These are phyloP conservation scores for Bostrychus sinensis DNA, from an alignment of 2,113 vertebrate species.

Conservation along the genomic window DNA sequence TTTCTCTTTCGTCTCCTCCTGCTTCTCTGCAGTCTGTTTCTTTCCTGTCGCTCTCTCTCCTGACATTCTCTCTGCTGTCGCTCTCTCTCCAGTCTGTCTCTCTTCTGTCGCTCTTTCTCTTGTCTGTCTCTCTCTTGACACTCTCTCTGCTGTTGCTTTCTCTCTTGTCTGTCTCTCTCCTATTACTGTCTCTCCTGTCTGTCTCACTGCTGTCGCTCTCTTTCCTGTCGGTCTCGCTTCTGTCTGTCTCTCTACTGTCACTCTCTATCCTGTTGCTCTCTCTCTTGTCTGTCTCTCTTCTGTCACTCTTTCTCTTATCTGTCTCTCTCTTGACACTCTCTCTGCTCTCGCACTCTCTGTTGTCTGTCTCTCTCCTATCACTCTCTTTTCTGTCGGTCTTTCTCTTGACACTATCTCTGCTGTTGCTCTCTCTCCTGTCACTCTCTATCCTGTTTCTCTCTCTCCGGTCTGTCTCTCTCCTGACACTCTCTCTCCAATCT, in stretches of 20 bases:
- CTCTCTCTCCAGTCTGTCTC: conserved; percentile 7
- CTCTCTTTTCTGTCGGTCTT: background rate
- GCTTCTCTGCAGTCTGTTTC: background rate
- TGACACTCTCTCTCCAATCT: background rate
- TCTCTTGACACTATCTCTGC: background rate
- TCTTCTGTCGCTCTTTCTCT: background rate
- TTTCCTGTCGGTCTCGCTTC: conserved; percentile 14
- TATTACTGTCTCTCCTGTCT: conserved; percentile 8
- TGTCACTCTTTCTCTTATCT: background rate
- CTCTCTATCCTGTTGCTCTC: conserved; percentile 31
- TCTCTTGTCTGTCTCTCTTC: background rate
- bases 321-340: background rate
- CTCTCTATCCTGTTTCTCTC: conserved; percentile 5
- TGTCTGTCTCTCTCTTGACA: conserved; percentile 3
- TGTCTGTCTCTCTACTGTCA: conserved; percentile 22
- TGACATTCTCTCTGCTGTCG: background rate
- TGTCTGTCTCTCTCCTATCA: background rate
- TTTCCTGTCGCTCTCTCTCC: conserved; percentile 1
- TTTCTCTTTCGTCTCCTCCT: background rate
- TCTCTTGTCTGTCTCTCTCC: conserved; percentile 5
- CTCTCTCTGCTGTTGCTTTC: background rate
- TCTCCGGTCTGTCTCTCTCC: background rate
- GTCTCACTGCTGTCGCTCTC: conserved; percentile 17
- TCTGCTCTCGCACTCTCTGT: background rate
- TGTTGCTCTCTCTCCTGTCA: conserved; percentile 31